Base-by-base conservation (phyloP, 30 jellyfish, hydroid and myxozoan species). In the Hydra vulgaris region DNA sequence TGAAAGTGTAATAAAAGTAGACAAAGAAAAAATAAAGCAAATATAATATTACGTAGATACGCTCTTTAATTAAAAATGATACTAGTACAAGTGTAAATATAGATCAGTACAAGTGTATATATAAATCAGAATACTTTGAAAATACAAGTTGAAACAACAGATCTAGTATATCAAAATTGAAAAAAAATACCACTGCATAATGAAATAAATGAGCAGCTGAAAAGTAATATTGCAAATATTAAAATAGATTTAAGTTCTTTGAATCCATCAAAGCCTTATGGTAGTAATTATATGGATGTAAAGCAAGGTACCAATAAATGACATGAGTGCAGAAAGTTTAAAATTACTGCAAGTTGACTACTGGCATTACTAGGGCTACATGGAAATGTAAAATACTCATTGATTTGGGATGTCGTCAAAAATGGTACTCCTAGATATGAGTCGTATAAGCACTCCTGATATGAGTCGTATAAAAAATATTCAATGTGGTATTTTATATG, bases 291-390 rank as follows among this genome's bases (percentile, higher is more conserved):
- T 56, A 56, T 15, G 17, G 71, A 56, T 56, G 17, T n/a, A 56
- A 17, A n/a, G 18, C 79, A 71, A 15, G 53, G 53, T 21, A 71
- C 79, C 16, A 21, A 15, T 71, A 21, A 71, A 21, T 71, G 79
- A 40, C 79, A 71, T 12, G 19, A 18, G 19, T 18, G 54, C 21
- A 21, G 79, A 71, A 16, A 71, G 19, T 16, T 71, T 15, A 71
- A 71, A 71, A 71, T 16, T 71, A 71, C 79, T 71, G 79, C 54
- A 15, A 71, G 79, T 71, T 12, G 79, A 71, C 79, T 71, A 71
- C 79, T 40, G 21, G 24, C 79, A 18, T 21, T 71, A 16, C 79
- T 71, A 12, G 79, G 16, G 19, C 12, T 71, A 16, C 53, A 71
- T 71, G 79, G 79, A 21, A 18, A 21, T 16, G 12, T 16, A 21